Evolutionary conservation across 2,113 vertebrate genomes (phyloP).

Genomic region (Macaca mulatta): DNA sequence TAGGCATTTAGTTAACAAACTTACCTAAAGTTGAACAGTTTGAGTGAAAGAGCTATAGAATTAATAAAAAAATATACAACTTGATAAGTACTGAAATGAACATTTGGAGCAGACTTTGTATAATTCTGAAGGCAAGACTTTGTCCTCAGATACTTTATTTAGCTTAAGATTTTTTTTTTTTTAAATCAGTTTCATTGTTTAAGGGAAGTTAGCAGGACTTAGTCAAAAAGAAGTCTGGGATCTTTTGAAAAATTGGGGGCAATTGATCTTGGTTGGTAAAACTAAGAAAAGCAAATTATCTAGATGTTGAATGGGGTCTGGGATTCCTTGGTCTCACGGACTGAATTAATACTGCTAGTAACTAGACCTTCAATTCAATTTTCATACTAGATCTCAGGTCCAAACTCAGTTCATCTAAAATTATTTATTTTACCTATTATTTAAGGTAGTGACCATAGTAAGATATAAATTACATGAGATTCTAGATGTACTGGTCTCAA

Average conservation of each 20-base stretch:
- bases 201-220: background rate
- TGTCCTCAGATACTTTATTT: background rate
- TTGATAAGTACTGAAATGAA: background rate
- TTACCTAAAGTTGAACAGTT: background rate
- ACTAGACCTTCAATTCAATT: background rate
- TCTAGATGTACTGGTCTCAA: background rate
- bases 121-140: background rate
- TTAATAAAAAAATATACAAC: background rate
- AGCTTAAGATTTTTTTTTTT: background rate
- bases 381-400: background rate
- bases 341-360: background rate
- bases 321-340: background rate
- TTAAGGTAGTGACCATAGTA: background rate
- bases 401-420: background rate
- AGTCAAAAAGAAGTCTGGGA: background rate
- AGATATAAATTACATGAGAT: background rate
- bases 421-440: background rate
- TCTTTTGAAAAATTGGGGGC: background rate
- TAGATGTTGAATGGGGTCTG: background rate
- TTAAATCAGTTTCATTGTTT: background rate
- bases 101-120: background rate
- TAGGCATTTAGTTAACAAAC: background rate
- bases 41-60: background rate
- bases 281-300: background rate
- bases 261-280: background rate